These are phyloP conservation scores for Uria aalge DNA, from an alignment of 2,113 vertebrate species.

Conservation along the genomic window DNA sequence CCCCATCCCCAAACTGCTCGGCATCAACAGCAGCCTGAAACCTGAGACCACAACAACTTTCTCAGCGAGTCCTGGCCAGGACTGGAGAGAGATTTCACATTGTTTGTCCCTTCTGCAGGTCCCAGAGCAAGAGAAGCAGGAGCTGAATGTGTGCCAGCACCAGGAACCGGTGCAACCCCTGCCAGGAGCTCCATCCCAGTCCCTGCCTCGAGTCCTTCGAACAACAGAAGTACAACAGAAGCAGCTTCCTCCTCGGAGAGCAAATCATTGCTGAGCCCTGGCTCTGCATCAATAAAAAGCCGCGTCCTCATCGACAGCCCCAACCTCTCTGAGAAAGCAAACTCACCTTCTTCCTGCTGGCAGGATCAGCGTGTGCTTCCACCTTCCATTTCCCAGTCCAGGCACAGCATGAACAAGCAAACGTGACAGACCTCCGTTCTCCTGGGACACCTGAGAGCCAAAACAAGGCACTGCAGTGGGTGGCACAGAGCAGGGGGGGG, in stretches of 20 bases:
- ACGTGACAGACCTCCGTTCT: accelerated
- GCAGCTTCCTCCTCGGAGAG: not conserved
- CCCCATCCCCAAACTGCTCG: not conserved
- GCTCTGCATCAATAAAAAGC: not conserved
- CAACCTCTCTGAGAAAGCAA: not conserved
- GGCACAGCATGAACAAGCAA: not conserved
- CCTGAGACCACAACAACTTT: conserved; percentile 24
- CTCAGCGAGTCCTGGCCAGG: not conserved
- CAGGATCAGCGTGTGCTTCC: accelerated
- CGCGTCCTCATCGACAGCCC: accelerated
- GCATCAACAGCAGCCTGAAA: not conserved
- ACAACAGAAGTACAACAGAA: not conserved
- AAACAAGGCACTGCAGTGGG: not conserved
- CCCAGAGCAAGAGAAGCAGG: not conserved
- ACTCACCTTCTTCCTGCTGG: not conserved
- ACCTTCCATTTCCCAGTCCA: not conserved
- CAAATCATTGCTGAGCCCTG: not conserved
- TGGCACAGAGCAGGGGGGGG: not conserved
- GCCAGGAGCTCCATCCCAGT: not conserved
- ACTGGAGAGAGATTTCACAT: not conserved
- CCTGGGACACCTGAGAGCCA: not conserved
- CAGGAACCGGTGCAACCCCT: not conserved
- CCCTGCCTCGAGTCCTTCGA: not conserved
- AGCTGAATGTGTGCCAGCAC: not conserved
- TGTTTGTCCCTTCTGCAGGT: not conserved